Evolutionary conservation across 2,113 vertebrate species (phyloP).

Genomic region (Centropus bengalensis): DNA sequence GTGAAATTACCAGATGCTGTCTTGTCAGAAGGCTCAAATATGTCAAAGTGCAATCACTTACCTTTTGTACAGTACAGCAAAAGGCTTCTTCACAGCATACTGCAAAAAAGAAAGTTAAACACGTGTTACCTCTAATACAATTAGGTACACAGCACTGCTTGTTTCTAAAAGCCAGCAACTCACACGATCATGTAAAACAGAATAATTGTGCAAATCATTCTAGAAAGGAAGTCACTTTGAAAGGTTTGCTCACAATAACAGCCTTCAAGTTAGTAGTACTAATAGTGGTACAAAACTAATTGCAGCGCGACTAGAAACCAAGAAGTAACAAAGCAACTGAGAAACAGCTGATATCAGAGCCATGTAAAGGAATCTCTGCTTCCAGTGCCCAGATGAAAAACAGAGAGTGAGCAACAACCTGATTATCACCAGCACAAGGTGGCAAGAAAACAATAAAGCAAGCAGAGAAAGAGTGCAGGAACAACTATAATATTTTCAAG

Average conservation of each 20-base stretch:
- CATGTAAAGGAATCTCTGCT: neutral
- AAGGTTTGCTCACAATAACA: neutral
- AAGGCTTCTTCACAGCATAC: conserved; percentile 95
- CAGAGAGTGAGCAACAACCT: neutral
- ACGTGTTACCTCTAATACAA: fast-evolving
- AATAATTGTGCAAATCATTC: neutral
- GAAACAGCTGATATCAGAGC: neutral
- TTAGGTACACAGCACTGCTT: neutral
- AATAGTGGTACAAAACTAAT: neutral
- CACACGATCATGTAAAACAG: neutral
- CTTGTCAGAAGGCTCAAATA: neutral
- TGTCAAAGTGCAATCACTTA: conserved; percentile 74
- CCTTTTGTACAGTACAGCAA: conserved; percentile 92
- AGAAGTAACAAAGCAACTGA: neutral
- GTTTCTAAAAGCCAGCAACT: neutral
- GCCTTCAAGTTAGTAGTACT: neutral
- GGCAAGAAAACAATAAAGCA: neutral
- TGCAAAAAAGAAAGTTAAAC: conserved; percentile 71
- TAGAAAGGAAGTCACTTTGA: neutral
- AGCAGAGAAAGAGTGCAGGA: neutral
- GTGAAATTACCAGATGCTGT: neutral
- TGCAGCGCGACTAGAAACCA: neutral
- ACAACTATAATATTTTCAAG: neutral
- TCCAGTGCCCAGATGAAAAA: neutral
- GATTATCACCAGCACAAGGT: neutral